These are phyloP conservation scores for Columba livia DNA, from an alignment of 2,113 vertebrate genomes.

Conservation along the genomic window DNA sequence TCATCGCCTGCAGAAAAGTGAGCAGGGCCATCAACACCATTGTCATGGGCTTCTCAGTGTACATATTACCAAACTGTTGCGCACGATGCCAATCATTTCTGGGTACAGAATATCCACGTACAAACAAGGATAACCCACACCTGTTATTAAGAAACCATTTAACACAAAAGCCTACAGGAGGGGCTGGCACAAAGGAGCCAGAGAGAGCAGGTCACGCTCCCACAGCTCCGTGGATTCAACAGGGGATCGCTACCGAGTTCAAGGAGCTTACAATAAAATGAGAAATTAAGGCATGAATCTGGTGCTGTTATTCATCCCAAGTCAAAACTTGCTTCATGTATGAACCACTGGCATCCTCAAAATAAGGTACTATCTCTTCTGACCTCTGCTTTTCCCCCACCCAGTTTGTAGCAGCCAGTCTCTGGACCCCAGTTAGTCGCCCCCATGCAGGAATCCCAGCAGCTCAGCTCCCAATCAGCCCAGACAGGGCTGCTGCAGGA, in stretches of 20 bases:
- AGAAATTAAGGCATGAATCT: neutral
- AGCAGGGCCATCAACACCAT: neutral
- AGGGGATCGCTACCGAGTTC: neutral
- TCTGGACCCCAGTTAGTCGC: neutral
- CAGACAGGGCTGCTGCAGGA: neutral
- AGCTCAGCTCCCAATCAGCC: neutral
- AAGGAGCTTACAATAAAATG: neutral
- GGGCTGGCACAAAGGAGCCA: neutral
- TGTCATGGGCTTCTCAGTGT: accelerated
- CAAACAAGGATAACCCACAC: neutral
- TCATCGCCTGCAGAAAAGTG: neutral
- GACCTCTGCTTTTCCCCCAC: neutral
- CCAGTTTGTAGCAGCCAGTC: neutral
- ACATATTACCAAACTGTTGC: neutral
- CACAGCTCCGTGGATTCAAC: accelerated
- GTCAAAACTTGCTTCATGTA: accelerated
- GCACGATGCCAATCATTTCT: accelerated
- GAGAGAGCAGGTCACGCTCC: neutral
- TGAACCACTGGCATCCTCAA: neutral
- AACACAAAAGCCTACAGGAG: neutral
- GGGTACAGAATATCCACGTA: neutral
- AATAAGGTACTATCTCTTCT: neutral
- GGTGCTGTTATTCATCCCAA: neutral
- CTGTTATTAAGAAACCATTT: neutral
- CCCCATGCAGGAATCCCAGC: neutral